Evolutionary conservation across 1,140 invertebrate genomes (phyloP).

Genomic region (Uloborus diversus): DNA sequence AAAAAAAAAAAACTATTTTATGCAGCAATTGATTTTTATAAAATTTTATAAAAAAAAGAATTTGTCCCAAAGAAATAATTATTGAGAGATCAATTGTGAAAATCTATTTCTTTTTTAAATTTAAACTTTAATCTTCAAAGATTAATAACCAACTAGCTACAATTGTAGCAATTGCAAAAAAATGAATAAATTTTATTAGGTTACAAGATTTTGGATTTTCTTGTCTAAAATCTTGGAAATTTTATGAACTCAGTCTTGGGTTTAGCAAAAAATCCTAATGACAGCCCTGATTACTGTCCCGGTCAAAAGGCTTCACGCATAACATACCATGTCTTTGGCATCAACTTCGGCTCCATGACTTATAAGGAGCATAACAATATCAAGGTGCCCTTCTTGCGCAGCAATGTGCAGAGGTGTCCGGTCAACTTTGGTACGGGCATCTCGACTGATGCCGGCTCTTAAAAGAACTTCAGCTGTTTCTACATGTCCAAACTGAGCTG

Average conservation of each 20-base stretch:
- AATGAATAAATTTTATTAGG: background rate
- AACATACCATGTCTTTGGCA: slow-evolving; percentile 81
- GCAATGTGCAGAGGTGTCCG: slow-evolving; percentile 89
- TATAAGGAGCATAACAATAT: slow-evolving; percentile 81
- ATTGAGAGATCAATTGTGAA: too few relatives aligned
- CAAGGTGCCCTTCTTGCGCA: slow-evolving; percentile 82
- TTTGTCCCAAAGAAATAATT: too few relatives aligned
- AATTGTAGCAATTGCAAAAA: background rate
- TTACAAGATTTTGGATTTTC: too few relatives aligned
- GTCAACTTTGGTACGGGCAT: slow-evolving; percentile 91
- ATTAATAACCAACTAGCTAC: background rate
- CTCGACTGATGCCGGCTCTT: slow-evolving; percentile 83
- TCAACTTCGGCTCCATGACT: slow-evolving; percentile 80
- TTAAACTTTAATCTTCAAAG: background rate
- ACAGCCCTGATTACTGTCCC: too few relatives aligned
- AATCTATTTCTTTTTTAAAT: background rate
- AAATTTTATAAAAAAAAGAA: too few relatives aligned
- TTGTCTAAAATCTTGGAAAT: too few relatives aligned
- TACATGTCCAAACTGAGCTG: slow-evolving; percentile 82
- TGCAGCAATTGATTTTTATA: too few relatives aligned
- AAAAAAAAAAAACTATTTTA: too few relatives aligned
- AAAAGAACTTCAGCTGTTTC: slow-evolving; percentile 84
- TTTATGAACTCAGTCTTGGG: too few relatives aligned
- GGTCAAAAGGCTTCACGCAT: too few relatives aligned
- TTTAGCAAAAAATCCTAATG: too few relatives aligned